Conservation (phyloP, 2,888 invertebrate genomes). For the Microplitis deprimator region DNA sequence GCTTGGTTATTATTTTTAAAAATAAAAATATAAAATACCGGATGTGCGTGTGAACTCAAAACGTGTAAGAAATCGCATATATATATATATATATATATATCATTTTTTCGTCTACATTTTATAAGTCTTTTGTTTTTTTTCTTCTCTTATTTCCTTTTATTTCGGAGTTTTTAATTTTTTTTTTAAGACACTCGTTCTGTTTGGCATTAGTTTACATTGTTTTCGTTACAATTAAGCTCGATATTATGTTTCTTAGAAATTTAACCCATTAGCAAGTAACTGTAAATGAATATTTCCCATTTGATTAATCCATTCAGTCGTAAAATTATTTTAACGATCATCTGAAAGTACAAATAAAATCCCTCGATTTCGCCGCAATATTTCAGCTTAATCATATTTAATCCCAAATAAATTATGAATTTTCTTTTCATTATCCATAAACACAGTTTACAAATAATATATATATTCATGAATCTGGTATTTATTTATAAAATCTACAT, state of each 20-base stretch:
- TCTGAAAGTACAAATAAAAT: background rate
- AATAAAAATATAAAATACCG: slow-evolving; percentile 1
- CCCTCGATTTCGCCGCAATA: background rate
- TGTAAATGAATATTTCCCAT: background rate
- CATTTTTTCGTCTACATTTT: background rate
- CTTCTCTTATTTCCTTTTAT: background rate
- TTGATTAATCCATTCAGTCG: background rate
- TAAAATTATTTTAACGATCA: background rate
- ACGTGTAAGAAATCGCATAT: background rate
- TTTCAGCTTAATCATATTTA: background rate
- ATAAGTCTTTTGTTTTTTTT: background rate
- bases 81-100: background rate
- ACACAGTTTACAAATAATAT: no score
- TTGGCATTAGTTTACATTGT: background rate
- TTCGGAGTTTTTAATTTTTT: background rate
- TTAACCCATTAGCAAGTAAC: background rate
- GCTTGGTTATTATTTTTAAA: background rate
- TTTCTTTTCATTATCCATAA: no score
- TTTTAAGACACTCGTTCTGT: background rate
- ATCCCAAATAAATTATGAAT: no score
- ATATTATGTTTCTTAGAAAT: background rate
- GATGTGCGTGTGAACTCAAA: background rate
- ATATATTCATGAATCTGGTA: no score
- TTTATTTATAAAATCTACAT: no score
- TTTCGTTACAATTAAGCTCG: background rate